These are phyloP conservation scores for Blastomussa wellsi DNA, from an alignment of 92 coral and sea anemone species.

Conservation along the genomic window DNA sequence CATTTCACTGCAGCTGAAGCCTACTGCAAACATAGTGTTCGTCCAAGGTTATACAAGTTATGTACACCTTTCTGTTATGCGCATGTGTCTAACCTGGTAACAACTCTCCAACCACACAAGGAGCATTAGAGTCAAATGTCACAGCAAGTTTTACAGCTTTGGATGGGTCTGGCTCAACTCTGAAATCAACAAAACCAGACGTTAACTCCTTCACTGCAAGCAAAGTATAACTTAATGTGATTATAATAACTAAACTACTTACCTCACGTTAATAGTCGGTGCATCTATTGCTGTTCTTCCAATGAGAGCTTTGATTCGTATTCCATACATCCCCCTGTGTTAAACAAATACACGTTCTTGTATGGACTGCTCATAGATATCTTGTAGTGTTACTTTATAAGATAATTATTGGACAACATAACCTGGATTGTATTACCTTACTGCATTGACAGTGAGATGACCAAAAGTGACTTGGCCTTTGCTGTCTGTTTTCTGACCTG, in stretches of 20 bases:
- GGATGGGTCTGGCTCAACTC: slow-evolving; percentile 94
- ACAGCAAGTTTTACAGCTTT: slow-evolving; percentile 76
- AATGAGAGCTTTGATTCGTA: slow-evolving; percentile 85
- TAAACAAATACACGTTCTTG: not conserved
- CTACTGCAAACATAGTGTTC: not conserved
- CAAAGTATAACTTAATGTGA: not conserved
- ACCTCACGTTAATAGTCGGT: slow-evolving; percentile 79
- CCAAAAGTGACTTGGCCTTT: slow-evolving; percentile 87
- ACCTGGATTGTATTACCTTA: slow-evolving; percentile 56
- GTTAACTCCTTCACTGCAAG: not conserved
- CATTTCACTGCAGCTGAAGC: not conserved
- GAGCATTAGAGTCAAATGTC: slow-evolving; percentile 72
- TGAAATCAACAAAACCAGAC: slow-evolving; percentile 8
- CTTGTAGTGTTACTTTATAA: not conserved
- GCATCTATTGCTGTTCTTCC: slow-evolving; percentile 86
- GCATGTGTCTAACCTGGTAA: slow-evolving; percentile 78
- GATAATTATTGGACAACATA: not conserved
- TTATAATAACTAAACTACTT: not conserved
- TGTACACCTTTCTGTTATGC: too few relatives aligned
- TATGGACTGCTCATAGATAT: not conserved
- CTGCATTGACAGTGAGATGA: slow-evolving; percentile 71
- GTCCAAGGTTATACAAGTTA: too few relatives aligned
- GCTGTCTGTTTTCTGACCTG: slow-evolving; percentile 79
- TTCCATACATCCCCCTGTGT: slow-evolving; percentile 85
- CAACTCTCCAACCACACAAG: slow-evolving; percentile 83